phyloP scores from a whole-genome alignment of 2,113 vertebrate species.

The Centrocercus urophasianus region DNA sequence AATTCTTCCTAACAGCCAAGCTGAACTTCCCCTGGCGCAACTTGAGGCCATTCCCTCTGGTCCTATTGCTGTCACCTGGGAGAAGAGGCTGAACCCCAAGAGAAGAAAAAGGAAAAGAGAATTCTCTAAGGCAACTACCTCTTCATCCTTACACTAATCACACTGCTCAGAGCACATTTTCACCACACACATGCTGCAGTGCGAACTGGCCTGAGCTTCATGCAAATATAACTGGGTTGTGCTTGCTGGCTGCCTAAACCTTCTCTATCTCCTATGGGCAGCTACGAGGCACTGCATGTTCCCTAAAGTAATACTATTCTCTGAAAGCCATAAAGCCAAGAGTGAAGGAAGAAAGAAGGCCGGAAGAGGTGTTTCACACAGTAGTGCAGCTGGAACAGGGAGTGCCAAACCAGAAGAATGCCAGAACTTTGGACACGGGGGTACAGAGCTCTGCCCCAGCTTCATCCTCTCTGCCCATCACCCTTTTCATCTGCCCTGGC shows the following conservation, averaged over 20 bases:
- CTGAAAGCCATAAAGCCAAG: neutral
- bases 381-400: neutral
- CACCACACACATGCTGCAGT: accelerated
- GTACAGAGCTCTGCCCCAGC: neutral
- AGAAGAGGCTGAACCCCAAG: too few species aligned
- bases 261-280: neutral
- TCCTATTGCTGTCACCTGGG: too few species aligned
- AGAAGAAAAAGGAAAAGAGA: neutral
- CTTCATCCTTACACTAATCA: neutral
- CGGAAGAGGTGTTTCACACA: neutral
- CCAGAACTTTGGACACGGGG: neutral
- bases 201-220: neutral
- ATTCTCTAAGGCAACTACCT: neutral
- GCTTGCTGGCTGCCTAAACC: neutral
- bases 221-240: neutral
- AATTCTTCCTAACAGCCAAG: too few species aligned
- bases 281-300: neutral
- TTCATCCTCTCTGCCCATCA: neutral
- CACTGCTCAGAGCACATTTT: neutral
- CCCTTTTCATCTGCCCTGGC: accelerated
- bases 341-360: neutral
- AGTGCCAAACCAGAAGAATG: neutral
- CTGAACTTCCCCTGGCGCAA: too few species aligned
- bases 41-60: too few species aligned
- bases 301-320: neutral